Evolutionary conservation across 2,113 vertebrate species (phyloP), one percentile per base, ranked within the genome.

Genomic region (Danio rerio): DNA sequence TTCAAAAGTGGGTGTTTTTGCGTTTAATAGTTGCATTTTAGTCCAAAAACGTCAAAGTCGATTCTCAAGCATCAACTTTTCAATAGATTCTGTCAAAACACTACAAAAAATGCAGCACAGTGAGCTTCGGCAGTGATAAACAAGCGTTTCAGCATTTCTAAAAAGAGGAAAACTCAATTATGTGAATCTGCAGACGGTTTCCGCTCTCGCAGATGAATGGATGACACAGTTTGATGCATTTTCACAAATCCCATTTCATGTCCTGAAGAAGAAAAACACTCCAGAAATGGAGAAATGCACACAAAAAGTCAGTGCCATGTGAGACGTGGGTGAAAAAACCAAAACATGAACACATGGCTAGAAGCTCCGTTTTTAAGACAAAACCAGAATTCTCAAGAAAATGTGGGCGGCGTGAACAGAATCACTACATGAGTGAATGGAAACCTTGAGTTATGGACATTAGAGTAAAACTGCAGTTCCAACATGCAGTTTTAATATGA

Each of bases 101-200:
- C 31, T 31, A 31, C 31, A 31, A 31, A 31, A n/a, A 31, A 31
- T 31, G 3, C 31, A 31, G 31, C 1, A 31, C 31, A 31, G 31
- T 3, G 31, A 31, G 31, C 31, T 31, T 31, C 31, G 1, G n/a
- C n/a, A n/a, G 31, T 31, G 31, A 31, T 31, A 31, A 31, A 31
- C 31, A 31, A 31, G 31, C 31, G 31, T 31, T 31, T 31, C 31
- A 31, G 31, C 31, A 31, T 13, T 81, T 47, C 82, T 52, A 16
- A 86, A 87, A 52, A 55, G 18, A 56, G 85, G 50, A 45, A 79
- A 86, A 90, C 77, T 85, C 78, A 82, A 84, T 89, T 91, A 87
- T 87, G 80, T 58, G 18, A 61, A 16, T 53, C 69, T 53, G 10
- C 13, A 18, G 66, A 12, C 43, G 71, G 74, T 11, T 45, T 55